Conservation (phyloP, 2,797 vertebrate genomes). For the Macropus fuliginosus region DNA sequence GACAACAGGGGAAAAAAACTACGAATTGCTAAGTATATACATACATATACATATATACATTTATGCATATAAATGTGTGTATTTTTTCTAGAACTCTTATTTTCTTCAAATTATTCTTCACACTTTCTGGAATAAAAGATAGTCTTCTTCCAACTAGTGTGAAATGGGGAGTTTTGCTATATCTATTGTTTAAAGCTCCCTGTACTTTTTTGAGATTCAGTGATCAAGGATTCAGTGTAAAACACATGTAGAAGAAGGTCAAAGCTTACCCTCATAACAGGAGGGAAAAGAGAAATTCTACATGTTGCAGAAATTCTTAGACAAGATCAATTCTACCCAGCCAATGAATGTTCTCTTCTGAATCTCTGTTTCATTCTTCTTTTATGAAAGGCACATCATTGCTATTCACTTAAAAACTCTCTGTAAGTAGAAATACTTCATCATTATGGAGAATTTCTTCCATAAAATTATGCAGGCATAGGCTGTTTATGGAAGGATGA, state of each 20-base stretch:
- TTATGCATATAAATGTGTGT: background rate
- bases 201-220: background rate
- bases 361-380: constrained; percentile 64
- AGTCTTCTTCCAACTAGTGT: background rate
- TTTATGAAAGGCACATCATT: constrained; percentile 73
- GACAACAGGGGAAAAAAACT: background rate
- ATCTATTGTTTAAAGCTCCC: background rate
- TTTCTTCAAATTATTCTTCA: background rate
- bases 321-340: background rate
- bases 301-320: constrained; percentile 1
- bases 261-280: background rate
- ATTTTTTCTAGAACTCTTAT: background rate
- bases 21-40: background rate
- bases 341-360: constrained; percentile 24
- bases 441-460: constrained; percentile 69
- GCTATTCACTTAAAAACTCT: constrained; percentile 67
- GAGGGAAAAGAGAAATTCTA: background rate
- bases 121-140: background rate
- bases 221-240: background rate
- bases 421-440: constrained; percentile 70
- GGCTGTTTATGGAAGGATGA: constrained; percentile 73
- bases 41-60: background rate
- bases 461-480: constrained; percentile 66
- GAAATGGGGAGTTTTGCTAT: background rate
- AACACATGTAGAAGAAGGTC: background rate